Percentiles rank a stretch among this genome's conserved stretches.
Evolutionary conservation across 2,888 invertebrate species (phyloP).

Genomic region (Apoda limacodes): DNA sequence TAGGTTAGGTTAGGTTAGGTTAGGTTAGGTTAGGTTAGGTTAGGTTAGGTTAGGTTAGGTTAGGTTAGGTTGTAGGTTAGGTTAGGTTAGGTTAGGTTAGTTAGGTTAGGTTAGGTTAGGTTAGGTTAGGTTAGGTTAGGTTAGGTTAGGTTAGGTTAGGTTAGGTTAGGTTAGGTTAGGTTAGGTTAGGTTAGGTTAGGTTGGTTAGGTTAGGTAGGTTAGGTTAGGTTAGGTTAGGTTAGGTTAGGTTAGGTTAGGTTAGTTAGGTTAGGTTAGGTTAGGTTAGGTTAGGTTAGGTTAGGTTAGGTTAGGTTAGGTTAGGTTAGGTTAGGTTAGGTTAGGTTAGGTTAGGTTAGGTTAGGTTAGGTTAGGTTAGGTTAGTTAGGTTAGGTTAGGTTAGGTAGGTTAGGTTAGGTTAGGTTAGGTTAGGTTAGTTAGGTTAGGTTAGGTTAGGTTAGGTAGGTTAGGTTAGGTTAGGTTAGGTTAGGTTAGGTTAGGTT

Average conservation of each 20-base stretch:
- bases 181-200: slow-evolving; percentile 2
- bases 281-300: slow-evolving; percentile 9
- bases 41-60: slow-evolving; percentile 7
- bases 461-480: slow-evolving; percentile 11
- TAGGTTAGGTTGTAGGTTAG: slow-evolving; percentile 5
- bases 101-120: slow-evolving; percentile 4
- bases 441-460: slow-evolving; percentile 11
- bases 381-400: slow-evolving; percentile 4
- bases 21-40: slow-evolving; percentile 11
- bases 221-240: slow-evolving; percentile 11
- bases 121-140: slow-evolving; percentile 10
- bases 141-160: slow-evolving; percentile 11
- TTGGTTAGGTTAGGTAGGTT: slow-evolving; percentile 12
- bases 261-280: slow-evolving; percentile 9
- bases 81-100: slow-evolving; percentile 3
- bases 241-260: slow-evolving; percentile 10
- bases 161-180: slow-evolving; percentile 7
- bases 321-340: slow-evolving; percentile 12
- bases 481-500: slow-evolving; percentile 17
- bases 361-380: slow-evolving; percentile 18
- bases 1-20: slow-evolving; percentile 12
- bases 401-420: slow-evolving; percentile 9
- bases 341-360: slow-evolving; percentile 16
- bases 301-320: slow-evolving; percentile 10
- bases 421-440: slow-evolving; percentile 9